phyloP scores from a whole-genome alignment of 2,888 invertebrate genomes.

The Sacculina carcini region DNA sequence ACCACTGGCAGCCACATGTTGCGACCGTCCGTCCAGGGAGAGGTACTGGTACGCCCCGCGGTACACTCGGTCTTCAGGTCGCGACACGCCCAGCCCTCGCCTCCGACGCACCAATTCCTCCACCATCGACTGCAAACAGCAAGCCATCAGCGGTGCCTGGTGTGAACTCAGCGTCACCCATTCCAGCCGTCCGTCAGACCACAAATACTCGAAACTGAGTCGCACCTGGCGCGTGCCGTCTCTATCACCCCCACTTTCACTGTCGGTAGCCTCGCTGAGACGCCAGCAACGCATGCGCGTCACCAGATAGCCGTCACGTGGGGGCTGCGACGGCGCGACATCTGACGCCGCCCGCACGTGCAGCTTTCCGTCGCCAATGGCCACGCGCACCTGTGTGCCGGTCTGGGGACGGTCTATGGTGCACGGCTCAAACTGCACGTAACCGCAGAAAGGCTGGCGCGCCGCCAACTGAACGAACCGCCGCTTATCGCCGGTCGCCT shows the following conservation, averaged over 20 bases:
- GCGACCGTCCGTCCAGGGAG: too few relatives aligned
- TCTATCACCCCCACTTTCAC: slow-evolving; percentile 15
- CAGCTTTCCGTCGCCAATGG: slow-evolving; percentile 63
- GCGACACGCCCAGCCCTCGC: slow-evolving; percentile 15
- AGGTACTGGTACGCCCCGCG: too few relatives aligned
- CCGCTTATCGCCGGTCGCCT: neutral
- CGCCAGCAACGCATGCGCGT: slow-evolving; percentile 94
- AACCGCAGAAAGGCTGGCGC: slow-evolving; percentile 64
- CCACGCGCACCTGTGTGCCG: slow-evolving; percentile 38
- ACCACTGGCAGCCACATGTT: too few relatives aligned
- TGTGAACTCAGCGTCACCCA: slow-evolving; percentile 81
- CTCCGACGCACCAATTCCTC: slow-evolving; percentile 49
- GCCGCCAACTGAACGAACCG: slow-evolving; percentile 65
- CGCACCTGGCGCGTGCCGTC: slow-evolving; percentile 30
- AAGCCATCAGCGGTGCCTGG: slow-evolving; percentile 81
- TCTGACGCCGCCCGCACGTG: slow-evolving; percentile 30
- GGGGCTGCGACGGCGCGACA: neutral
- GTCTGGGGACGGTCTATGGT: slow-evolving; percentile 46
- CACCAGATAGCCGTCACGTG: slow-evolving; percentile 52
- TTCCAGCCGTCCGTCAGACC: slow-evolving; percentile 65
- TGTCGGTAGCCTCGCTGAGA: slow-evolving; percentile 59
- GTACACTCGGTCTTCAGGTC: neutral
- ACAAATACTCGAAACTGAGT: slow-evolving; percentile 78
- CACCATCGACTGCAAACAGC: slow-evolving; percentile 71
- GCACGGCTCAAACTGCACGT: slow-evolving; percentile 48